Conservation (phyloP, 2,113 vertebrate genomes). For the Axis porcinus region DNA sequence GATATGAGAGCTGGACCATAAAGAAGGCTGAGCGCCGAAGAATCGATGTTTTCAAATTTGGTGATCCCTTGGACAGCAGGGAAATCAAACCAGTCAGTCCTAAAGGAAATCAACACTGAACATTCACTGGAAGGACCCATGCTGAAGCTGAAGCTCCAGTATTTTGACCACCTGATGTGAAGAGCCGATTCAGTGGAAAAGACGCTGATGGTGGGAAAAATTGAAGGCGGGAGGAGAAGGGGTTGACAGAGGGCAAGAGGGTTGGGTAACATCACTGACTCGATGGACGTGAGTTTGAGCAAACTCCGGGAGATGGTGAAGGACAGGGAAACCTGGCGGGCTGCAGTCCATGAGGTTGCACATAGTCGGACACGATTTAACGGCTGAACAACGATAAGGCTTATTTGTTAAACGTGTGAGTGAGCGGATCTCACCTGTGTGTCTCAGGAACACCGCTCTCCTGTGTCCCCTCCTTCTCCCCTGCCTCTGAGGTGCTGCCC, state of each 20-base stretch:
- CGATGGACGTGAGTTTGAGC: neutral
- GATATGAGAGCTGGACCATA: neutral
- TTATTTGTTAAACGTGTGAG: fast-evolving
- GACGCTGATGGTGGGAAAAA: neutral
- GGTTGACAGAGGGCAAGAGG: neutral
- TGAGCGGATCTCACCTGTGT: fast-evolving
- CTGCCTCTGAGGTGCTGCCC: too few relatives aligned
- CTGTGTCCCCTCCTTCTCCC: fast-evolving
- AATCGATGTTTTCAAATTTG: neutral
- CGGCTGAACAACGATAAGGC: fast-evolving
- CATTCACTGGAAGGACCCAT: neutral
- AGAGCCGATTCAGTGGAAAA: neutral
- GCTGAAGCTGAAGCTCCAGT: neutral
- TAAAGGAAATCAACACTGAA: neutral
- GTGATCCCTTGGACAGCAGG: neutral
- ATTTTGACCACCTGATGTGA: neutral
- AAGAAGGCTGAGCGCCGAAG: neutral
- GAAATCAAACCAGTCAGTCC: neutral
- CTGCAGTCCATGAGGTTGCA: neutral
- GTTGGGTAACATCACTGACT: neutral
- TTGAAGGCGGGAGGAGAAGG: neutral
- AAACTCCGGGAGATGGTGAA: neutral
- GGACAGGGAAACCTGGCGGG: neutral
- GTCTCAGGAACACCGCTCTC: neutral
- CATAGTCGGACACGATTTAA: neutral